Evolutionary conservation across 23 tunicate species (phyloP).

Genomic region (Halocynthia roretzi): DNA sequence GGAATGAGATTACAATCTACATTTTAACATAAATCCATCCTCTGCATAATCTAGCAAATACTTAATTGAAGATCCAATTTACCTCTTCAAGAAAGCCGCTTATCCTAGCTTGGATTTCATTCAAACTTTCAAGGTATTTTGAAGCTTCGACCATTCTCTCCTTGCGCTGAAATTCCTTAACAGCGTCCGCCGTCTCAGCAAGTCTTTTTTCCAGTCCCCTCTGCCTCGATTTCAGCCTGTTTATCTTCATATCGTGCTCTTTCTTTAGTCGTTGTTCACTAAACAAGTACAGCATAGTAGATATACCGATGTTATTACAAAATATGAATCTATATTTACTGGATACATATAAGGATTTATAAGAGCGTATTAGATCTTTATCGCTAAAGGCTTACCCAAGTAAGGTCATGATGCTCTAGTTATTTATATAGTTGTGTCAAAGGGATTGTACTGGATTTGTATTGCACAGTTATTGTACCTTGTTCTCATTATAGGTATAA

Average conservation of each 20-base stretch:
- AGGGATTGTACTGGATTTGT: background rate
- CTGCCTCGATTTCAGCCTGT: constrained; percentile 54
- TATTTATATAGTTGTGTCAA: no score
- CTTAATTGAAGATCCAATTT: background rate
- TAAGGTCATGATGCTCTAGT: no score
- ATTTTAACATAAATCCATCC: background rate
- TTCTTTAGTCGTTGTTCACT: constrained; percentile 81
- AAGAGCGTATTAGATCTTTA: no score
- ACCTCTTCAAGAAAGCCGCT: constrained; percentile 86
- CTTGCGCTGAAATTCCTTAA: constrained; percentile 65
- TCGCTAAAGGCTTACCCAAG: no score
- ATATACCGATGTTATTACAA: no score
- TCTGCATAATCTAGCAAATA: background rate
- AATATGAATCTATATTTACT: background rate
- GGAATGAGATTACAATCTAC: background rate
- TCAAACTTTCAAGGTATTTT: constrained; percentile 52
- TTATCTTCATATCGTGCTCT: constrained; percentile 79
- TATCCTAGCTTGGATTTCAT: constrained; percentile 74
- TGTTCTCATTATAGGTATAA: constrained; percentile 86
- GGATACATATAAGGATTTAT: background rate
- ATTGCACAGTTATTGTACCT: constrained; percentile 21
- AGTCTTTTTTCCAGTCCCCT: constrained; percentile 50
- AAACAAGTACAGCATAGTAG: background rate
- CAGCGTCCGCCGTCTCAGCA: constrained; percentile 30
- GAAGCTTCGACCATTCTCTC: constrained; percentile 82